These are phyloP conservation scores for Matsumurasca onukii DNA, from an alignment of 1,140 invertebrate species.

Conservation along the genomic window DNA sequence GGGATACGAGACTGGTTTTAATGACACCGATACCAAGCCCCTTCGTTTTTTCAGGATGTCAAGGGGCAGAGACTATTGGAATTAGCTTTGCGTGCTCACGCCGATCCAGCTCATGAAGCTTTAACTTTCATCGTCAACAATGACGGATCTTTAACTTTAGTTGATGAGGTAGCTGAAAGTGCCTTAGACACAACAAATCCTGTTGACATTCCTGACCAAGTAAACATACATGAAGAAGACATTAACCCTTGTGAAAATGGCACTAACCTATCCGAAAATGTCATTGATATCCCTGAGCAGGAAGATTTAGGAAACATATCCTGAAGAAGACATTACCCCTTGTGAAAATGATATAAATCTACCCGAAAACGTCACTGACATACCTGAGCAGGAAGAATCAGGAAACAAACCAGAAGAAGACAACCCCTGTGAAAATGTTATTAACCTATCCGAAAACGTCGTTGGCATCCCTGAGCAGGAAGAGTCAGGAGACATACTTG, in stretches of 20 bases:
- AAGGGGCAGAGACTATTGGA: constrained; percentile 16
- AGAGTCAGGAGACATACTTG: background rate
- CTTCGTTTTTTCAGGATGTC: constrained; percentile 19
- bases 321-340: background rate
- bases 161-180: background rate
- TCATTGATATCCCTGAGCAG: background rate
- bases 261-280: background rate
- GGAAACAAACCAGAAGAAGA: background rate
- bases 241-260: background rate
- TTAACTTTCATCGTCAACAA: background rate
- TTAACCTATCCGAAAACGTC: background rate
- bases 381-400: background rate
- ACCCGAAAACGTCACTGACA: background rate
- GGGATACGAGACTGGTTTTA: constrained; percentile 5
- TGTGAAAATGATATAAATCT: background rate
- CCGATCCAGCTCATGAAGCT: background rate
- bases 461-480: background rate
- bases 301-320: background rate
- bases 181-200: background rate
- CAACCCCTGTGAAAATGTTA: background rate
- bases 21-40: background rate
- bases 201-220: background rate
- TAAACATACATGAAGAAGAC: background rate
- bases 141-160: background rate
- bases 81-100: background rate